These are phyloP conservation scores for Helarctos malayanus DNA, from an alignment of 2,797 vertebrate genomes.

Conservation along the genomic window DNA sequence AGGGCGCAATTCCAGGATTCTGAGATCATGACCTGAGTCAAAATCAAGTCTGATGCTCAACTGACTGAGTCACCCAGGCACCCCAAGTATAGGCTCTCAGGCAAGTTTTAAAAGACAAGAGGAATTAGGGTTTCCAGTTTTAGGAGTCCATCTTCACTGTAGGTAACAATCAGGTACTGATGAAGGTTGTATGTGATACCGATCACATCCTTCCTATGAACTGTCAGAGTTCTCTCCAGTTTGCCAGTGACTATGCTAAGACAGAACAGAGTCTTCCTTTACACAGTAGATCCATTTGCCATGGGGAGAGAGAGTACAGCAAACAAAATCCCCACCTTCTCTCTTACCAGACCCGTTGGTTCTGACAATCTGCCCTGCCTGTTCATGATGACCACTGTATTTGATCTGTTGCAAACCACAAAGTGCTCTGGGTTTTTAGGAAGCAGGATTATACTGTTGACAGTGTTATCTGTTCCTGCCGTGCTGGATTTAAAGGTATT, in stretches of 20 bases:
- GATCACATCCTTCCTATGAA: constrained; percentile 99
- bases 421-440: constrained; percentile 99
- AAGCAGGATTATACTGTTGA: constrained; percentile 96
- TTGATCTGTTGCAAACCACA: constrained; percentile 98
- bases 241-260: constrained; percentile 99
- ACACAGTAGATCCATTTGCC: constrained; percentile 99
- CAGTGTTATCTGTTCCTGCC: constrained; percentile 97
- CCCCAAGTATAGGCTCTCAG: too few species aligned
- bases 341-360: constrained; percentile 99
- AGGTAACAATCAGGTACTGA: constrained; percentile 97
- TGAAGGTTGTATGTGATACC: constrained; percentile 98
- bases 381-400: constrained; percentile 99
- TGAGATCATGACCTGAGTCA: not conserved
- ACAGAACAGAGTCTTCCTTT: constrained; percentile 99
- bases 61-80: not conserved
- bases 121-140: constrained; percentile 96
- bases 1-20: not conserved
- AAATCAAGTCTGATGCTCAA: not conserved
- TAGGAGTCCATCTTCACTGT: constrained; percentile 97
- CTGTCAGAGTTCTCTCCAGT: constrained; percentile 98
- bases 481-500: constrained; percentile 98
- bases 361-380: constrained; percentile 99
- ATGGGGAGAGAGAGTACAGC: constrained; percentile 97
- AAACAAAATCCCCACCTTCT: constrained; percentile 99
- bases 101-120: constrained; percentile 17